A percentile compares a stretch with the other conserved stretches of the same genome.
Conservation (phyloP, 2,113 vertebrate genomes). For the Sinocyclocheilus grahami region DNA sequence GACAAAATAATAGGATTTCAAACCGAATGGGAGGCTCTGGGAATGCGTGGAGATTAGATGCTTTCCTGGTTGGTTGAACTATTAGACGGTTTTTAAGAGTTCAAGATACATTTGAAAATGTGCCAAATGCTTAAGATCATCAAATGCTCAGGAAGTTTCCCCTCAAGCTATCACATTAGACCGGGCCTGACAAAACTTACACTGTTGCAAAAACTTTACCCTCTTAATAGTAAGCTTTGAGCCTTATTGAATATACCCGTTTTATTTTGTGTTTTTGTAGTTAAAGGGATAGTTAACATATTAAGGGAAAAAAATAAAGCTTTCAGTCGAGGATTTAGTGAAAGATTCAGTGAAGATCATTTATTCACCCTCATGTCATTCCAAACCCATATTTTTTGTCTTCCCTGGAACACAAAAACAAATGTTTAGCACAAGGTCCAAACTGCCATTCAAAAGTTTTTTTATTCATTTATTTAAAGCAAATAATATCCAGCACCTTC, state of each 20-base stretch:
- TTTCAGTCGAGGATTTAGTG: neutral
- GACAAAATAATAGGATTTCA: conserved; percentile 17
- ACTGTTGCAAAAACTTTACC: conserved; percentile 29
- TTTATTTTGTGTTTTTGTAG: neutral
- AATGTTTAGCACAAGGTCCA: too few species aligned
- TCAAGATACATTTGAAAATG: conserved; percentile 31
- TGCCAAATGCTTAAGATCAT: conserved; percentile 28
- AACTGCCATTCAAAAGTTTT: too few species aligned
- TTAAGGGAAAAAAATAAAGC: neutral
- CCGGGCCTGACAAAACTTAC: conserved; percentile 17
- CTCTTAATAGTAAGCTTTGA: neutral
- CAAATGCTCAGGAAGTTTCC: conserved; percentile 21
- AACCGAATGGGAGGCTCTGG: neutral
- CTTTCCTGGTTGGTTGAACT: neutral
- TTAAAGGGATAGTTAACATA: neutral
- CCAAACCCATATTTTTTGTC: neutral
- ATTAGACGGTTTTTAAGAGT: neutral
- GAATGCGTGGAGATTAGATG: neutral
- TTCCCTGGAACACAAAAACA: neutral
- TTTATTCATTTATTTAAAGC: neutral
- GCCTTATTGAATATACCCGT: neutral
- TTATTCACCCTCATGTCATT: neutral
- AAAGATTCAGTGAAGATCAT: neutral
- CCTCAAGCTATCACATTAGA: conserved; percentile 28
- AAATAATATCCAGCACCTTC: neutral